phyloP scores from a whole-genome alignment of 2,888 invertebrate species.

The Tridacna gigas region DNA sequence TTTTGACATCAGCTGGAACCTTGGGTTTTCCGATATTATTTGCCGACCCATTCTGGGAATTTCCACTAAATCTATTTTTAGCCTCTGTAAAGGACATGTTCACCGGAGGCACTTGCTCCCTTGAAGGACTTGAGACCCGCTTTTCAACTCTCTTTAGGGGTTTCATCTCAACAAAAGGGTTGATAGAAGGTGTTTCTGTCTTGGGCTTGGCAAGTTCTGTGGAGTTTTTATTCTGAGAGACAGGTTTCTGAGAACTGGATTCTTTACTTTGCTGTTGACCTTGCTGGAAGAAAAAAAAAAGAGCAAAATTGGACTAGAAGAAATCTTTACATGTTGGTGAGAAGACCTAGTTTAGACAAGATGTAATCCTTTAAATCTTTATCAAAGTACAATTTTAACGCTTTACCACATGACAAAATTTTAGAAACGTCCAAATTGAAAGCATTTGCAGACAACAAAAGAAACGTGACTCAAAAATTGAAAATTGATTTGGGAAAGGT shows the following conservation, averaged over 20 bases:
- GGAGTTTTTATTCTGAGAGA: slow-evolving; percentile 46
- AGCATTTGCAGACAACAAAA: too few relatives aligned
- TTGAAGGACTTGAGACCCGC: background rate
- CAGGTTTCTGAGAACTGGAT: slow-evolving; percentile 33
- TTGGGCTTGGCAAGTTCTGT: background rate
- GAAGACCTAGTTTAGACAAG: too few relatives aligned
- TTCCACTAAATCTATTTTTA: slow-evolving; percentile 18
- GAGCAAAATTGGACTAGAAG: too few relatives aligned
- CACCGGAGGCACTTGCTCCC: background rate
- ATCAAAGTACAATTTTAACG: too few relatives aligned
- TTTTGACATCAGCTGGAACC: slow-evolving; percentile 17
- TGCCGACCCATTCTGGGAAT: background rate
- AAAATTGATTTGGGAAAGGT: too few relatives aligned
- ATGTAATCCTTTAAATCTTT: too few relatives aligned
- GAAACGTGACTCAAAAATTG: too few relatives aligned
- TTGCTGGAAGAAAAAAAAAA: slow-evolving; percentile 10
- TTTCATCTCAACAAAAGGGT: slow-evolving; percentile 14
- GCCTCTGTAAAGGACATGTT: slow-evolving; percentile 23
- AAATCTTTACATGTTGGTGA: too few relatives aligned
- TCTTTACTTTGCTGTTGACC: slow-evolving; percentile 25
- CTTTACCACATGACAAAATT: too few relatives aligned
- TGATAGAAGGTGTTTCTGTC: background rate
- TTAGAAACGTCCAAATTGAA: too few relatives aligned
- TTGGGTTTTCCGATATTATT: background rate
- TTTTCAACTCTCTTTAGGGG: background rate